Evolutionary conservation across 2,888 invertebrate genomes (phyloP).

Genomic region (Agrochola lota): DNA sequence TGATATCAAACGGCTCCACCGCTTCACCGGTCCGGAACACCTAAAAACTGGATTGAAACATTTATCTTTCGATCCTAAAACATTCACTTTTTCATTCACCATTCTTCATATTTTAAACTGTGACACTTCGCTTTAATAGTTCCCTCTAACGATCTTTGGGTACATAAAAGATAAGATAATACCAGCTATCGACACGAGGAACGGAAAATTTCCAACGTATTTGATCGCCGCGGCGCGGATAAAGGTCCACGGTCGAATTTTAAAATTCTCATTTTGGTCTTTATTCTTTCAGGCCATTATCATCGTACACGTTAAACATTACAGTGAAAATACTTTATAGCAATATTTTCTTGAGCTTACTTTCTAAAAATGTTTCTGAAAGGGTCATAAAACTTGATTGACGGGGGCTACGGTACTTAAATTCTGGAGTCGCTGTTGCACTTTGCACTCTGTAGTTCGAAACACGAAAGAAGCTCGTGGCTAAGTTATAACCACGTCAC

Average conservation of each 20-base stretch:
- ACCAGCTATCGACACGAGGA: slow-evolving; percentile 66
- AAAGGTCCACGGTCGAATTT: slow-evolving; percentile 69
- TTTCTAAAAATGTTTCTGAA: slow-evolving; percentile 10
- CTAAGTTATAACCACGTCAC: no score
- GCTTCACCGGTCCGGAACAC: slow-evolving; percentile 56
- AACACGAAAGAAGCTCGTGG: slow-evolving; percentile 8
- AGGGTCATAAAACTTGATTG: slow-evolving; percentile 40
- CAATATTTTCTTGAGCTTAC: slow-evolving; percentile 4
- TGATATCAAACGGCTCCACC: slow-evolving; percentile 55
- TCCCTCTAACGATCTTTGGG: slow-evolving; percentile 69
- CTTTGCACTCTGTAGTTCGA: slow-evolving; percentile 26
- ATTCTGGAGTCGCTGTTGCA: slow-evolving; percentile 33
- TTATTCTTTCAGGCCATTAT: slow-evolving; percentile 57
- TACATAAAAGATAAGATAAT: slow-evolving; percentile 75
- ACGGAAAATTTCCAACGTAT: slow-evolving; percentile 69
- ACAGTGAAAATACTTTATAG: slow-evolving; percentile 10
- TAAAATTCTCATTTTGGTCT: slow-evolving; percentile 74
- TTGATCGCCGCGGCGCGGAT: slow-evolving; percentile 71
- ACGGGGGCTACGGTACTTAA: neutral
- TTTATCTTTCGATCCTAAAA: slow-evolving; percentile 65
- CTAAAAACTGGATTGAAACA: slow-evolving; percentile 68
- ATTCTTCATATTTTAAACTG: slow-evolving; percentile 66
- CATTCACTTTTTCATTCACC: slow-evolving; percentile 66
- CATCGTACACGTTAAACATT: slow-evolving; percentile 23
- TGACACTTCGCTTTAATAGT: slow-evolving; percentile 73